phyloP scores from a whole-genome alignment of 2,888 invertebrate genomes.

The Aphodius sticticus region DNA sequence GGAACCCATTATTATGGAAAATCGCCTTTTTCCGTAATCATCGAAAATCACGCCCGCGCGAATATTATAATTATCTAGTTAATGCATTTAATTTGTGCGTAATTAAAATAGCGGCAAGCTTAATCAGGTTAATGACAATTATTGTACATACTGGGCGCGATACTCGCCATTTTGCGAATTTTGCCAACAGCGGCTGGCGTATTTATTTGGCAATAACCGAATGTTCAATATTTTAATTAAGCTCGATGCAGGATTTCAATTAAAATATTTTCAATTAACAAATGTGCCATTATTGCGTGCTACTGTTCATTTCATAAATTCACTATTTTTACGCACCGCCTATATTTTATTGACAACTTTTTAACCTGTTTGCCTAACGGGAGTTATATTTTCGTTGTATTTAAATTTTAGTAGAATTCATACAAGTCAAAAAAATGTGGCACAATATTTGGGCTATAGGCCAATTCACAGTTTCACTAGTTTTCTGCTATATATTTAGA shows the following conservation, averaged over 20 bases:
- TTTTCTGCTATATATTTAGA: too few species aligned
- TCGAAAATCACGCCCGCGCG: constrained; percentile 8
- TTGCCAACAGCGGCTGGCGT: background rate
- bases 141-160: constrained; percentile 5
- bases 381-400: too few species aligned
- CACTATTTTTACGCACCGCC: constrained; percentile 7
- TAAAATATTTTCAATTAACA: constrained; percentile 19
- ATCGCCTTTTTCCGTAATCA: background rate
- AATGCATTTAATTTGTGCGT: constrained; percentile 12
- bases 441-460: too few species aligned
- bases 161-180: too few species aligned
- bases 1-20: background rate
- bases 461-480: too few species aligned
- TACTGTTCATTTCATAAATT: constrained; percentile 25
- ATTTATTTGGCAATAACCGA: background rate
- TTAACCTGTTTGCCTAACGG: too few species aligned
- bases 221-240: constrained; percentile 23
- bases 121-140: constrained; percentile 4
- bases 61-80: constrained; percentile 24
- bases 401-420: too few species aligned
- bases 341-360: too few species aligned
- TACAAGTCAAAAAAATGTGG: too few species aligned
- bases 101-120: background rate
- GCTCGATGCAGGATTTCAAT: background rate
- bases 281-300: constrained; percentile 15